These are phyloP conservation scores for Leptinotarsa tumamoca DNA, from an alignment of 2,888 invertebrate species.

Conservation along the genomic window DNA sequence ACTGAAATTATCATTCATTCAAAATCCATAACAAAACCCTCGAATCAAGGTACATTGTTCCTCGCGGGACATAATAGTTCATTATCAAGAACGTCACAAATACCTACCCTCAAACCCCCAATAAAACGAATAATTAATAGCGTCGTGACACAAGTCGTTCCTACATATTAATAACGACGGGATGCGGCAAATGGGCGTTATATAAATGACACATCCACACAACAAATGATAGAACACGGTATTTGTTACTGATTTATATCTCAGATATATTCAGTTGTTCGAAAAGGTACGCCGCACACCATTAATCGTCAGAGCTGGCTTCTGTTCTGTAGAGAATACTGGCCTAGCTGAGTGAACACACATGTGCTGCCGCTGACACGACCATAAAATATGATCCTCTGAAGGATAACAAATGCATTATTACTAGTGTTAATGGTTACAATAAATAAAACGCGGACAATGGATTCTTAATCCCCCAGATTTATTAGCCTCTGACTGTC, in stretches of 20 bases:
- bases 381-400: conserved; percentile 65
- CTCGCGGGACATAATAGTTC: background rate
- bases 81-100: conserved; percentile 45
- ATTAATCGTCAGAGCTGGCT: conserved; percentile 63
- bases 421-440: conserved; percentile 68
- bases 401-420: conserved; percentile 68
- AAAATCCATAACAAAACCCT: background rate
- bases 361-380: conserved; percentile 64
- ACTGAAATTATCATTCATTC: background rate
- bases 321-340: conserved; percentile 37
- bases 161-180: conserved; percentile 47
- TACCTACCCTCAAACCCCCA: conserved; percentile 52
- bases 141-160: conserved; percentile 45
- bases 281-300: conserved; percentile 64
- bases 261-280: conserved; percentile 64
- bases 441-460: conserved; percentile 67
- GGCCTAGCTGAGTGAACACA: conserved; percentile 54
- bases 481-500: conserved; percentile 63
- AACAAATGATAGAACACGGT: conserved; percentile 63
- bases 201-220: conserved; percentile 63
- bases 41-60: conserved; percentile 2
- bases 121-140: conserved; percentile 42
- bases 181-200: conserved; percentile 57
- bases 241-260: conserved; percentile 64
- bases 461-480: conserved; percentile 66